Percentiles rank a stretch among this genome's conserved stretches.
These are phyloP conservation scores for Drosophila takahashii DNA, from an alignment of 1,140 invertebrate species.

Conservation along the genomic window DNA sequence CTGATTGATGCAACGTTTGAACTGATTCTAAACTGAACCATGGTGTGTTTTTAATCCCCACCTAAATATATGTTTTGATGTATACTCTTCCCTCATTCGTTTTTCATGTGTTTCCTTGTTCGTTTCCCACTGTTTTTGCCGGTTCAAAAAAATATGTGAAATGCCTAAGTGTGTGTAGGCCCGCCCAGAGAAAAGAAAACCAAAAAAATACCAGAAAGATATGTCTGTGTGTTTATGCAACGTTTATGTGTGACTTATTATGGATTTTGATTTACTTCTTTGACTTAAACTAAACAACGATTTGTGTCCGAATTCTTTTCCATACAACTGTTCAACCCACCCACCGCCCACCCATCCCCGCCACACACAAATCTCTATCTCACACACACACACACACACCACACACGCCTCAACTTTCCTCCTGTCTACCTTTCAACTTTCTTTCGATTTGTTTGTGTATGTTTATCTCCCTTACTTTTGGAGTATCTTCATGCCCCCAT, in stretches of 20 bases:
- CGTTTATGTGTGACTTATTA: slow-evolving; percentile 80
- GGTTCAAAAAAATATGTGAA: slow-evolving; percentile 17
- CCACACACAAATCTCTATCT: slow-evolving; percentile 23
- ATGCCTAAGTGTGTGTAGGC: slow-evolving; percentile 52
- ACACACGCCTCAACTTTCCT: slow-evolving; percentile 32
- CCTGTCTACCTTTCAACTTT: slow-evolving; percentile 10
- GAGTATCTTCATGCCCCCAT: slow-evolving; percentile 59
- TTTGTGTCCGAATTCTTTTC: slow-evolving; percentile 42
- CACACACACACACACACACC: slow-evolving; percentile 20
- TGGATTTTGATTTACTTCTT: slow-evolving; percentile 40
- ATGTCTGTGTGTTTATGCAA: slow-evolving; percentile 79
- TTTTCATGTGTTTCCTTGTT: slow-evolving; percentile 41
- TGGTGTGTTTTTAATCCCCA: slow-evolving; percentile 36
- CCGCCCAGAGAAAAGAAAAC: slow-evolving; percentile 9
- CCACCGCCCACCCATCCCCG: slow-evolving; percentile 37
- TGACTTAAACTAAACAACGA: slow-evolving; percentile 40
- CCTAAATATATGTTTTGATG: slow-evolving; percentile 58
- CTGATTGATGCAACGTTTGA: slow-evolving; percentile 68
- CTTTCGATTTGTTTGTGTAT: slow-evolving; percentile 47
- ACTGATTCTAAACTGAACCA: slow-evolving; percentile 66
- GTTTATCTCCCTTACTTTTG: slow-evolving; percentile 40
- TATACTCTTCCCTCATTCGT: slow-evolving; percentile 34
- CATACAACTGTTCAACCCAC: slow-evolving; percentile 47
- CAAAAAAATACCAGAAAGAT: slow-evolving; percentile 21
- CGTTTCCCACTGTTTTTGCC: slow-evolving; percentile 28